Evolutionary conservation across 2,888 invertebrate genomes (phyloP), one percentile per base, ranked within the genome.

Genomic region (Ochropleura leucogaster): DNA sequence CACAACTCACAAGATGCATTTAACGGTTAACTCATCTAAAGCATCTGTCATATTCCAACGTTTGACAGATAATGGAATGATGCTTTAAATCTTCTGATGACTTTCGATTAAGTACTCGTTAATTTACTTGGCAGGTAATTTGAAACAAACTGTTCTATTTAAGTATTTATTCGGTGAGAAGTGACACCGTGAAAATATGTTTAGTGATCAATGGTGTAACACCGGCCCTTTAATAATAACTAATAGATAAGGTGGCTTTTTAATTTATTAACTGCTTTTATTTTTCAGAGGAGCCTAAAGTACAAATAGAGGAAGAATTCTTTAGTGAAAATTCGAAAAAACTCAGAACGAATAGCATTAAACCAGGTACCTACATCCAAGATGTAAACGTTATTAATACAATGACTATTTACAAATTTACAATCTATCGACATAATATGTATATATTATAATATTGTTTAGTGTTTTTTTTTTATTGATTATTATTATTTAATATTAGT

Each of bases 281-380:
- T 83, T 84, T 85, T 88, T 60, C 93, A 96, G 96, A 95, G 87
- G 96, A 96, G 83, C 95, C 96, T 3, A 95, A 96, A 89, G 89
- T 95, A 67, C 95, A 96, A 88, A 93, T 96, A 79, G 96, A 96
- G 83, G 96, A 96, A 68, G 96, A 96, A 82, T 91, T 91, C 42
- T 96, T 93, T 82, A 93, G 87, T 72, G 96, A 96, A 84, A 85
- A 93, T 16, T 86, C 94, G 5, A 96, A 95, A 86, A 89, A 92
- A 75, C 91, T 94, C 74, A 90, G 95, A 87, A 90, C 92, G 46
- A 94, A 93, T 82, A 96, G 95, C 86, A 90, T 95, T 81, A 95
- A 95, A 88, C 84, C 93, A 83, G 94, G 96, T 95, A 87, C 1
- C 16, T 51, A 16, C 0, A 7, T 14, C n/a, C 30, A 30, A 30